These are phyloP conservation scores for Chaunax sp. DNA, from an alignment of 2,797 vertebrate species.

Conservation along the genomic window DNA sequence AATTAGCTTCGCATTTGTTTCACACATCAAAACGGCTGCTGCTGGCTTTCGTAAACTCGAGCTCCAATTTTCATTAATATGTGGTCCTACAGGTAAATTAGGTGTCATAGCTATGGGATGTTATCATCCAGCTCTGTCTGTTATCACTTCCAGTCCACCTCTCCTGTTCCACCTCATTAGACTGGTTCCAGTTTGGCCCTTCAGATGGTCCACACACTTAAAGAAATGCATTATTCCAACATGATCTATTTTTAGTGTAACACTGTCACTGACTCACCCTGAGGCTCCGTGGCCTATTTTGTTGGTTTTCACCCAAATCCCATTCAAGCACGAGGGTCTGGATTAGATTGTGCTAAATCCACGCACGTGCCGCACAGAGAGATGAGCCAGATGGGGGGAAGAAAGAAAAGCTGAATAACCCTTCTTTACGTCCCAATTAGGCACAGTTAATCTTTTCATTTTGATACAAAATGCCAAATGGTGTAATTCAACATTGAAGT, in stretches of 20 bases:
- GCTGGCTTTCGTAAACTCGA: too few species aligned
- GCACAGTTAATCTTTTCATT: slow-evolving; percentile 57
- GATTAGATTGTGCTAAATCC: slow-evolving; percentile 68
- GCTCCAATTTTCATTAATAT: too few species aligned
- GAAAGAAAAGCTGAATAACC: slow-evolving; percentile 38
- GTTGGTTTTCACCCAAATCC: slow-evolving; percentile 75
- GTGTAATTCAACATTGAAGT: slow-evolving; percentile 49
- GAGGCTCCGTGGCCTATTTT: slow-evolving; percentile 68
- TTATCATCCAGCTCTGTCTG: slow-evolving; percentile 22
- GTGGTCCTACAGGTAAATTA: too few species aligned
- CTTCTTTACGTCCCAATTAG: slow-evolving; percentile 55
- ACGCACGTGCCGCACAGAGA: slow-evolving; percentile 52
- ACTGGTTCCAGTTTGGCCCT: slow-evolving; percentile 45
- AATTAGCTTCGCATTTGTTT: too few species aligned
- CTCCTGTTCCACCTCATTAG: slow-evolving; percentile 45
- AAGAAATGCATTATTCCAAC: slow-evolving; percentile 64
- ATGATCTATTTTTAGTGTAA: slow-evolving; percentile 60
- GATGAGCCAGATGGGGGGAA: slow-evolving; percentile 12
- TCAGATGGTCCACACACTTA: slow-evolving; percentile 55
- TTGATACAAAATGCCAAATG: slow-evolving; percentile 54
- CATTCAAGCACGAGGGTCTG: slow-evolving; percentile 50
- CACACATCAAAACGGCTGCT: too few species aligned
- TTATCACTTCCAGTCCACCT: slow-evolving; percentile 44
- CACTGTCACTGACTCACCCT: slow-evolving; percentile 54
- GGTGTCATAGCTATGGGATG: too few species aligned